Evolutionary conservation across 2,797 vertebrate species (phyloP).

Genomic region (Enteromius mattozi): DNA sequence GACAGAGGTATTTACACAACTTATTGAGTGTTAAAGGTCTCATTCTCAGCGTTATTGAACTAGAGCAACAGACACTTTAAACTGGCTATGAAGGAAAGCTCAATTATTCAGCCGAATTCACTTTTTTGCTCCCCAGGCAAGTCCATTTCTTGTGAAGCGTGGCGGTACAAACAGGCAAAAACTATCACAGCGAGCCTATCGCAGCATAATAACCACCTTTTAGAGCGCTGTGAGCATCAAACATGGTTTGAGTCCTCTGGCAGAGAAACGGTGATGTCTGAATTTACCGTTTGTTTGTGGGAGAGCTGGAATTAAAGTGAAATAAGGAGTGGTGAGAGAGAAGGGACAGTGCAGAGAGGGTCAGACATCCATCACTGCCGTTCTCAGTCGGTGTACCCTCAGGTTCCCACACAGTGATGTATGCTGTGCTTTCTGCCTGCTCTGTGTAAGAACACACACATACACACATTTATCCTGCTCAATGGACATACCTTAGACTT

Average conservation of each 20-base stretch:
- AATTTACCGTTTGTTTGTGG: slow-evolving; percentile 36
- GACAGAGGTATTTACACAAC: slow-evolving; percentile 17
- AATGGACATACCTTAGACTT: not conserved
- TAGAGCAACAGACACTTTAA: not conserved
- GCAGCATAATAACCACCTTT: slow-evolving; percentile 40
- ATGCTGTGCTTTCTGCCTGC: slow-evolving; percentile 5
- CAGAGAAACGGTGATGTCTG: slow-evolving; percentile 29
- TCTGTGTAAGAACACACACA: slow-evolving; percentile 2
- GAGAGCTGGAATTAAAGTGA: slow-evolving; percentile 25
- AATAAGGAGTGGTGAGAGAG: slow-evolving; percentile 17
- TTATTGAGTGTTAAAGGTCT: slow-evolving; percentile 34
- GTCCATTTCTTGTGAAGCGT: slow-evolving; percentile 42
- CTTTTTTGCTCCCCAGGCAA: slow-evolving; percentile 42
- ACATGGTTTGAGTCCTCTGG: slow-evolving; percentile 8
- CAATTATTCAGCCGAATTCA: slow-evolving; percentile 39
- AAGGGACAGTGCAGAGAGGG: not conserved
- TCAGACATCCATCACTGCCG: not conserved
- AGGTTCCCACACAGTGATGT: slow-evolving; percentile 5
- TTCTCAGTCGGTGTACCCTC: not conserved
- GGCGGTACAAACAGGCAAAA: slow-evolving; percentile 37
- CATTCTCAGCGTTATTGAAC: slow-evolving; percentile 20
- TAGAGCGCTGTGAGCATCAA: slow-evolving; percentile 21
- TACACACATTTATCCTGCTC: not conserved
- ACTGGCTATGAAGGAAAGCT: not conserved
- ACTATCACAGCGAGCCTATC: not conserved